phyloP scores from a whole-genome alignment of 2,888 invertebrate genomes.

The Sarcophaga rosellei region DNA sequence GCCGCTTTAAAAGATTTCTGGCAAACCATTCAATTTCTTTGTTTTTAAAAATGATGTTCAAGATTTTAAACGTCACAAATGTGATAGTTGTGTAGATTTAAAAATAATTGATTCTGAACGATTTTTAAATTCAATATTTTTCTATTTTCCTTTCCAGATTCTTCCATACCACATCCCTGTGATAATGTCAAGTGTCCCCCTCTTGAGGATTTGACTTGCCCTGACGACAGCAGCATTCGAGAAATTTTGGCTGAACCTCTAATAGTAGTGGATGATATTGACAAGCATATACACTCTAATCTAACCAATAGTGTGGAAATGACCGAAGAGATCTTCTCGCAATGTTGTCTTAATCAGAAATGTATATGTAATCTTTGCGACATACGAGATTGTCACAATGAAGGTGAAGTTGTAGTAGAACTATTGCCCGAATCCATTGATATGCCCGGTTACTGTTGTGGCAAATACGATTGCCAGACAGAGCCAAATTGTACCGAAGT shows the following conservation, averaged over 20 bases:
- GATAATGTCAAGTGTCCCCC: slow-evolving; percentile 78
- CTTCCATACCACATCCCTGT: slow-evolving; percentile 74
- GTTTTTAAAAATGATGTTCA: no score
- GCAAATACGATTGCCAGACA: slow-evolving; percentile 81
- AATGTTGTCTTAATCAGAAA: slow-evolving; percentile 78
- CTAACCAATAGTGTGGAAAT: slow-evolving; percentile 63
- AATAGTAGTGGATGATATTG: slow-evolving; percentile 34
- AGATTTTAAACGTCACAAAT: accelerated
- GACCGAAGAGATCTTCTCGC: slow-evolving; percentile 73
- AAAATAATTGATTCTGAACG: background rate
- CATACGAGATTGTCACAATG: slow-evolving; percentile 76
- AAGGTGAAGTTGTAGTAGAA: slow-evolving; percentile 76
- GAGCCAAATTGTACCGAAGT: slow-evolving; percentile 78
- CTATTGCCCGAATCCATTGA: slow-evolving; percentile 75
- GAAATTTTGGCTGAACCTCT: slow-evolving; percentile 68
- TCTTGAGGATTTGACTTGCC: slow-evolving; percentile 76
- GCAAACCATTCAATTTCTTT: no score
- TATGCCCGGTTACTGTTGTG: slow-evolving; percentile 82
- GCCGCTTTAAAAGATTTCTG: no score
- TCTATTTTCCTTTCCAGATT: slow-evolving; percentile 71
- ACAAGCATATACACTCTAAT: slow-evolving; percentile 29
- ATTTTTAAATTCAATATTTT: slow-evolving; percentile 24
- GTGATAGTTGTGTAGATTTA: background rate
- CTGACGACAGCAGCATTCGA: slow-evolving; percentile 77
- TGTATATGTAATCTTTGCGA: slow-evolving; percentile 79